Evolutionary conservation across 2,797 vertebrate genomes (phyloP), one percentile per base, ranked within the genome.

Genomic region (Nothura maculosa): DNA sequence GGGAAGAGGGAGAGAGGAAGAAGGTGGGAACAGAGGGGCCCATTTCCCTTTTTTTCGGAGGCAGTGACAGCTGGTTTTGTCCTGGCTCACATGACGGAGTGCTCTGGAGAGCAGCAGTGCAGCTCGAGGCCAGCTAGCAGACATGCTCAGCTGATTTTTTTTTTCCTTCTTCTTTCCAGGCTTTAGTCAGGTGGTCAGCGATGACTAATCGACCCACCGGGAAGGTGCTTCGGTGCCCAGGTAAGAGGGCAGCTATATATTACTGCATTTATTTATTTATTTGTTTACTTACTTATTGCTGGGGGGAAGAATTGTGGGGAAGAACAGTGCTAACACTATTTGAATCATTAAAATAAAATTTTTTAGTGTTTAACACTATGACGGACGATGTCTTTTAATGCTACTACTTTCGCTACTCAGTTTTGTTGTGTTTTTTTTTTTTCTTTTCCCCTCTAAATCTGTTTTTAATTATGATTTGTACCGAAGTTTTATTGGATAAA

Each of bases 1-100:
- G 96, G 96, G 93, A 96, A 96, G 89, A 95, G 95, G 85, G 93
- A 93, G 94, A 91, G 85, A 94, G 94, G 92, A 96, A 96, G 96
- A 97, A 97, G 96, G 97, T 97, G 96, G 97, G 93, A 96, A 68
- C 76, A 6, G 94, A 97, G 96, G 93, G 96, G 81, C 90, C 94
- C 93, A 6, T 97, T 97, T 98, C 97, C 97, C 97, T 43, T 96
- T 96, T 93, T 74, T 58, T 93, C 83, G 92, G 75, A 87, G 95
- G 96, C 94, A 97, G 91, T 98, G 97, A 98, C 97, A 98, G 96
- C 96, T 98, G 97, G 87, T 97, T 97, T 93, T 96, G 90, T 95
- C 86, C 93, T 93, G 94, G 89, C 95, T 98, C 91, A 92, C 90
- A 93, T 89, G 93, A 96, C 95, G 82, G 43, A 97, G 80, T 94